phyloP scores from a whole-genome alignment of 2,888 invertebrate species.

The Isotomurus palustris region DNA sequence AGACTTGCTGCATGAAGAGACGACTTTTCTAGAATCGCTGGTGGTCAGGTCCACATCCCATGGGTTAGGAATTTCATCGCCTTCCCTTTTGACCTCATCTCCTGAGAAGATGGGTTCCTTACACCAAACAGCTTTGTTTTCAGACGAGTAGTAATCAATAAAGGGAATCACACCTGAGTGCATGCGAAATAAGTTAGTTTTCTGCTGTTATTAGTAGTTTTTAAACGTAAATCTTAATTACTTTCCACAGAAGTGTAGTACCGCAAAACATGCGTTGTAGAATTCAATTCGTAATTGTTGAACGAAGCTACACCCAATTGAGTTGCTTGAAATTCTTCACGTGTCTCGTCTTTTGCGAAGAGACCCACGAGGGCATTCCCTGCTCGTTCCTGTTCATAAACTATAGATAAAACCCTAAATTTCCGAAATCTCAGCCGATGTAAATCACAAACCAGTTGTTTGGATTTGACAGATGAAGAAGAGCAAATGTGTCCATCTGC shows the following conservation, averaged over 20 bases:
- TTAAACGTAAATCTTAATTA: neutral
- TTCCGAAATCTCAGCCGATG: neutral
- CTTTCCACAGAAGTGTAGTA: neutral
- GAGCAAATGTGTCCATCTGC: neutral
- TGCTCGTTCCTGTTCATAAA: neutral
- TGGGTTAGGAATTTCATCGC: neutral
- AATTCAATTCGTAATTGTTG: too few species aligned
- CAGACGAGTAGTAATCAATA: neutral
- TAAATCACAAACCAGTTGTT: neutral
- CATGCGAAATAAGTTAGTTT: too few species aligned
- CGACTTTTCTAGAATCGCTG: neutral
- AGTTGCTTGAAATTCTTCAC: neutral
- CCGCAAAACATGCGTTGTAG: too few species aligned
- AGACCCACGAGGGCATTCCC: too few species aligned
- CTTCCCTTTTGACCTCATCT: too few species aligned
- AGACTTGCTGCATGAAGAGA: neutral
- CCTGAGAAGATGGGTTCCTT: neutral
- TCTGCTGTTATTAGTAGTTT: neutral
- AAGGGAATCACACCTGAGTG: neutral
- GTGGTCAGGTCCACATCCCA: neutral
- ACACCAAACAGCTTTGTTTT: neutral
- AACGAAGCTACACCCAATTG: neutral
- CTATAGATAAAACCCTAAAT: neutral
- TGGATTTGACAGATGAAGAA: neutral
- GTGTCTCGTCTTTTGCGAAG: too few species aligned